Percentiles rank a stretch among this genome's conserved stretches.
Conservation (phyloP, 2,113 vertebrate genomes). For the Scophthalmus maximus region DNA sequence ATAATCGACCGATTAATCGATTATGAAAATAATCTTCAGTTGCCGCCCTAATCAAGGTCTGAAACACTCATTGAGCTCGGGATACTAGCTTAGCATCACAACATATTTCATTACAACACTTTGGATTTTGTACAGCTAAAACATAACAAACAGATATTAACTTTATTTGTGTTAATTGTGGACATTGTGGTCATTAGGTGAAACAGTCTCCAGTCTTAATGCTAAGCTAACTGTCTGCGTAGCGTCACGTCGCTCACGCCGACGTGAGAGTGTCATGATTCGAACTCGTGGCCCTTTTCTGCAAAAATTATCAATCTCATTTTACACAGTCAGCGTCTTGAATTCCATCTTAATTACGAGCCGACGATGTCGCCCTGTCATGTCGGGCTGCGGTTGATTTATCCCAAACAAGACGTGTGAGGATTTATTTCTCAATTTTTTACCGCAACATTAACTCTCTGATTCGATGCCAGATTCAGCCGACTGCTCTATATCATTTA, state of each 20-base stretch:
- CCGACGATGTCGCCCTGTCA: neutral
- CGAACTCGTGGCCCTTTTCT: neutral
- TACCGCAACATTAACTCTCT: neutral
- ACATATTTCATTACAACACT: too few species aligned
- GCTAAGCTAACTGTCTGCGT: slow-evolving; percentile 2
- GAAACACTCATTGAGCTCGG: too few species aligned
- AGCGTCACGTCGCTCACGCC: too few species aligned
- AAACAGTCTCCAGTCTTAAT: neutral
- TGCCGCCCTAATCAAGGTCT: too few species aligned
- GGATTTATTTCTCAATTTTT: neutral
- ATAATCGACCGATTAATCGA: too few species aligned
- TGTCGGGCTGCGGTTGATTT: neutral
- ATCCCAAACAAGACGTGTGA: neutral
- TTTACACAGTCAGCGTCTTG: neutral
- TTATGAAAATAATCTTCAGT: too few species aligned
- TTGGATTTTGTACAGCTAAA: too few species aligned
- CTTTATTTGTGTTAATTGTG: too few species aligned
- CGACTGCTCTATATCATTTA: neutral
- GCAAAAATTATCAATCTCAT: neutral
- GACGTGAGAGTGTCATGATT: neutral
- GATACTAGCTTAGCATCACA: too few species aligned
- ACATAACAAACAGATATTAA: too few species aligned
- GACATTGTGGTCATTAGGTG: too few species aligned
- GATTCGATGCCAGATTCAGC: neutral
- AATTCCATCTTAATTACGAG: neutral